These are phyloP conservation scores for Argyresthia albistria DNA, from an alignment of 2,888 invertebrate genomes.

Conservation along the genomic window DNA sequence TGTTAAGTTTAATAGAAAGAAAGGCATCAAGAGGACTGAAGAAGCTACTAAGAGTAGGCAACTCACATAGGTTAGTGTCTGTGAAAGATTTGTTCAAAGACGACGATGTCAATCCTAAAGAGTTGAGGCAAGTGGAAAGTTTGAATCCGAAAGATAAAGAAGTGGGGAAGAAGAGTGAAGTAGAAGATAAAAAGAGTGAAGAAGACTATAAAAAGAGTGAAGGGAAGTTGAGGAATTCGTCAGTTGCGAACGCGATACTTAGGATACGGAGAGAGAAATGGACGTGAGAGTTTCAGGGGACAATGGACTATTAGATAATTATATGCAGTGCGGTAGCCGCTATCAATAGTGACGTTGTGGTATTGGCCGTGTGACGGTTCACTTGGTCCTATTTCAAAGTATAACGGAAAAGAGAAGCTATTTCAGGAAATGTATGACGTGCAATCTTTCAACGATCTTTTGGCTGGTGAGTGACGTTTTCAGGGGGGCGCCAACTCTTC, in stretches of 20 bases:
- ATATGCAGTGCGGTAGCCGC: too few relatives aligned
- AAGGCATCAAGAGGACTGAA: conserved; percentile 46
- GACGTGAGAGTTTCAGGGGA: conserved; percentile 24
- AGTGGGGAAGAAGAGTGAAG: conserved; percentile 16
- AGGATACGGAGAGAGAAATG: conserved; percentile 54
- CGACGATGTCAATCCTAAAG: conserved; percentile 18
- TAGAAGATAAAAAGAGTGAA: conserved; percentile 19
- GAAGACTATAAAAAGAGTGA: conserved; percentile 27
- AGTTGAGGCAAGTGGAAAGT: conserved; percentile 20
- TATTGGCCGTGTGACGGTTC: too few relatives aligned
- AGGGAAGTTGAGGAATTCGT: conserved; percentile 55
- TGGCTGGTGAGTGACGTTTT: too few relatives aligned
- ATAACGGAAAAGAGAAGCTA: not conserved
- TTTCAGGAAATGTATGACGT: too few relatives aligned
- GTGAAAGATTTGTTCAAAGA: conserved; percentile 75
- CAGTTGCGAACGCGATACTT: conserved; percentile 53
- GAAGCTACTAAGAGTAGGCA: conserved; percentile 37
- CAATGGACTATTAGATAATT: too few relatives aligned
- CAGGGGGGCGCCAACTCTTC: too few relatives aligned
- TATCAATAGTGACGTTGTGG: too few relatives aligned
- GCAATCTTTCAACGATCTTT: too few relatives aligned
- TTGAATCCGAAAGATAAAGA: conserved; percentile 16
- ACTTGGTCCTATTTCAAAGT: not conserved
- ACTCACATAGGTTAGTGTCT: conserved; percentile 70
- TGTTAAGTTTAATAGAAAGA: conserved; percentile 63